These are phyloP conservation scores for Drosophila miranda DNA, from an alignment of 1,140 invertebrate species.

Conservation along the genomic window DNA sequence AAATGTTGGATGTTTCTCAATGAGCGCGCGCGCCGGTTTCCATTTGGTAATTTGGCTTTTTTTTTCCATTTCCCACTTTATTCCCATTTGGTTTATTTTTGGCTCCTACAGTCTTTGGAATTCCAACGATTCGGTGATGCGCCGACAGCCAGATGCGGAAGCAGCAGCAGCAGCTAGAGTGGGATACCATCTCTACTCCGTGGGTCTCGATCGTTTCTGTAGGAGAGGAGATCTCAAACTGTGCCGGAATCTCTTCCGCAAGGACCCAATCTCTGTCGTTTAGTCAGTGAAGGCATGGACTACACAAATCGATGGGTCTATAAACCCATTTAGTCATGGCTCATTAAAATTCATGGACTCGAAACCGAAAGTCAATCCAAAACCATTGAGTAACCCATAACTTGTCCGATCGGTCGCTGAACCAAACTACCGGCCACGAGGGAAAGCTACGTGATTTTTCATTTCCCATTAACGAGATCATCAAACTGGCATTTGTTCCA, in stretches of 20 bases:
- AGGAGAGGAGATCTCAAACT: too few species aligned
- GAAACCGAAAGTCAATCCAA: constrained; percentile 27
- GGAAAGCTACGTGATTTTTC: constrained; percentile 40
- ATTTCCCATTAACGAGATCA: constrained; percentile 59
- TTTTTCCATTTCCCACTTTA: constrained; percentile 19
- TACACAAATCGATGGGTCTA: too few species aligned
- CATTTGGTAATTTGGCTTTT: constrained; percentile 1
- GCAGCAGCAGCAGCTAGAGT: too few species aligned
- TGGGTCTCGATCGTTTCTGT: too few species aligned
- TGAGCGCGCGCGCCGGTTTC: constrained; percentile 37
- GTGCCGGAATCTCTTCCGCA: too few species aligned
- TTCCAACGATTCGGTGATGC: too few species aligned
- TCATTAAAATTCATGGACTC: constrained; percentile 51
- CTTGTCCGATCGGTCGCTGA: constrained; percentile 17
- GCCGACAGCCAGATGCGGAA: too few species aligned
- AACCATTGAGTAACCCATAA: constrained; percentile 57
- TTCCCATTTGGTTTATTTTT: constrained; percentile 17
- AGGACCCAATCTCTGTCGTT: too few species aligned
- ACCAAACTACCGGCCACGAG: constrained; percentile 15
- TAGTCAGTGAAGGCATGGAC: too few species aligned
- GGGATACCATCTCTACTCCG: too few species aligned
- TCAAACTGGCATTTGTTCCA: constrained; percentile 50
- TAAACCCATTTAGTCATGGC: too few species aligned
- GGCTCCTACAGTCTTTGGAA: too few species aligned
- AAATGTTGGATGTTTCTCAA: constrained; percentile 62